Percentiles rank a stretch among this genome's conserved stretches.
These are phyloP conservation scores for Orchestia grillus DNA, from an alignment of 1,140 invertebrate species.

Conservation along the genomic window DNA sequence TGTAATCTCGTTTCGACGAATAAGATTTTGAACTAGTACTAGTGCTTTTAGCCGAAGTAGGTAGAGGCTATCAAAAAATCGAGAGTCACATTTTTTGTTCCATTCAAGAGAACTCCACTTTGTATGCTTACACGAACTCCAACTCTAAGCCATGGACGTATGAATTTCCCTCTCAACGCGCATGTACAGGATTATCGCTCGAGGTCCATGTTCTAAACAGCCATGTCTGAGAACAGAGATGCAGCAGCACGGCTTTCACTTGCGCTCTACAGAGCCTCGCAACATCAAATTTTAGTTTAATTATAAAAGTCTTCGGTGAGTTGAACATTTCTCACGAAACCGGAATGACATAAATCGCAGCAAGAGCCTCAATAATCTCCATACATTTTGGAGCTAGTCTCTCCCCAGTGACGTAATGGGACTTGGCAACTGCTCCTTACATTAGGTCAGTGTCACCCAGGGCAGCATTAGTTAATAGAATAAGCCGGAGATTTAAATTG, in stretches of 20 bases:
- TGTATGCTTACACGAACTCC: background rate
- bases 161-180: background rate
- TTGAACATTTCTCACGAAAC: background rate
- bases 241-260: background rate
- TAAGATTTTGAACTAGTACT: background rate
- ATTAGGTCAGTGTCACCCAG: background rate
- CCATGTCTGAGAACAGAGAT: background rate
- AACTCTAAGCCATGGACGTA: background rate
- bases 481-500: conserved; percentile 1
- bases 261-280: background rate
- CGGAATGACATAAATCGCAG: background rate
- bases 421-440: background rate
- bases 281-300: background rate
- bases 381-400: background rate
- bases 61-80: background rate
- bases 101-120: background rate
- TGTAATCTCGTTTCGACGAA: background rate
- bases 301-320: background rate
- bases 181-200: background rate
- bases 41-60: background rate
- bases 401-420: background rate
- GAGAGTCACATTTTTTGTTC: background rate
- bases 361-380: background rate
- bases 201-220: background rate
- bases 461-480: background rate